Conservation (phyloP, 2,797 vertebrate species). For the Sebastes matsubarae region DNA sequence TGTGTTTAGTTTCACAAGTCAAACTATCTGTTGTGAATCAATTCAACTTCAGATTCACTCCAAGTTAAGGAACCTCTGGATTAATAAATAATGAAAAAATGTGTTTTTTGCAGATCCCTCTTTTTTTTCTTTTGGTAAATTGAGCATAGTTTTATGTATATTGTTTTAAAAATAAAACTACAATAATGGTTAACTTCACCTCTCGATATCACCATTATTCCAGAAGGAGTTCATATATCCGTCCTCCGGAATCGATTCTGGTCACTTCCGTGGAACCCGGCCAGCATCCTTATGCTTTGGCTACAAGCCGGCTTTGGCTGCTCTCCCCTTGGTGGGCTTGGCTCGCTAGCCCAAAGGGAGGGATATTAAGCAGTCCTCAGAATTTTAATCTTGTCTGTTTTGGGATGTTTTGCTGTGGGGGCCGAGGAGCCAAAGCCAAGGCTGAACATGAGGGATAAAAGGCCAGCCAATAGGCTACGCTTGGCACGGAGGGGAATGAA, state of each 20-base stretch:
- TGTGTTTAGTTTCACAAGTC: neutral
- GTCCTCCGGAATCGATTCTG: slow-evolving; percentile 26
- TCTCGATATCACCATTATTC: neutral
- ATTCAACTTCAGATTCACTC: neutral
- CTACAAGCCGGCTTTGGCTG: slow-evolving; percentile 30
- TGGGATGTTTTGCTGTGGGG: slow-evolving; percentile 64
- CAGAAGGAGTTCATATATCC: slow-evolving; percentile 15
- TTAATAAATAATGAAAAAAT: neutral
- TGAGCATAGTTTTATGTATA: neutral
- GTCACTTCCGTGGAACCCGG: slow-evolving; percentile 26
- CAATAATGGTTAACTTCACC: neutral
- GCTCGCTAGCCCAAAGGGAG: slow-evolving; percentile 32
- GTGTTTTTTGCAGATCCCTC: neutral
- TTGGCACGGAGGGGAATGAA: slow-evolving; percentile 50
- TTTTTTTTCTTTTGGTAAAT: neutral
- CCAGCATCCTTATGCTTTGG: slow-evolving; percentile 38
- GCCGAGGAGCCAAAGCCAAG: slow-evolving; percentile 54
- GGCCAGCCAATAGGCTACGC: slow-evolving; percentile 63
- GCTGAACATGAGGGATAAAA: slow-evolving; percentile 69
- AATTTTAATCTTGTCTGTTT: slow-evolving; percentile 77
- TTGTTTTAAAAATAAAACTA: neutral
- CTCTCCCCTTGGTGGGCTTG: slow-evolving; percentile 35
- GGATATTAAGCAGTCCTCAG: slow-evolving; percentile 63
- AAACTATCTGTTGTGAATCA: neutral
- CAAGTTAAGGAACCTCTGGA: neutral